Evolutionary conservation across 2,113 vertebrate genomes (phyloP).

Genomic region (Muntiacus muntjak): DNA sequence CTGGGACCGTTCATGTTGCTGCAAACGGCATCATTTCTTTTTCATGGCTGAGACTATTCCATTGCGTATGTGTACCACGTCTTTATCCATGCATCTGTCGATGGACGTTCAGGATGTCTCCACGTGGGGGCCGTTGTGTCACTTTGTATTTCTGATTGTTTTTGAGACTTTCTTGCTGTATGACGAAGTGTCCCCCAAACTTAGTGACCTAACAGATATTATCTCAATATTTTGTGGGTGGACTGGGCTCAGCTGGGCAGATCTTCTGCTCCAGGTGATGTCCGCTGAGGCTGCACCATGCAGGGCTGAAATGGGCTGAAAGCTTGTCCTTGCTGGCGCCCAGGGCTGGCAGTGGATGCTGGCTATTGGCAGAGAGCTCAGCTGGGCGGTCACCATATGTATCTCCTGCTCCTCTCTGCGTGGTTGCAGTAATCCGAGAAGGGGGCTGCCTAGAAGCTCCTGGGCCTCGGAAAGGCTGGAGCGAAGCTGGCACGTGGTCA

Average conservation of each 20-base stretch:
- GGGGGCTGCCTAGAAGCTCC: not conserved
- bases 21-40: not conserved
- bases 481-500: not conserved
- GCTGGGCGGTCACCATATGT: not conserved
- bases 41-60: not conserved
- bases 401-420: not conserved
- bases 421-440: not conserved
- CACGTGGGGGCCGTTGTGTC: not conserved
- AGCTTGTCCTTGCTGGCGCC: not conserved
- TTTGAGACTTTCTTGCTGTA: not conserved
- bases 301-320: not conserved
- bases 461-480: not conserved
- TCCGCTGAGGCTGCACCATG: not conserved
- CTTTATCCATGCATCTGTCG: too few species aligned
- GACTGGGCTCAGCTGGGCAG: conserved; percentile 21
- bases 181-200: not conserved
- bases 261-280: not conserved
- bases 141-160: not conserved
- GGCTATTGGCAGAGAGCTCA: not conserved
- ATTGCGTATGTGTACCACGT: fast-evolving
- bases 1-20: not conserved
- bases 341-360: fast-evolving
- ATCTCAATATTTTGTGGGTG: not conserved
- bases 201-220: not conserved
- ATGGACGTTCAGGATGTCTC: not conserved